Evolutionary conservation across 1,140 invertebrate genomes (phyloP).

Genomic region (Ceratina australensis): DNA sequence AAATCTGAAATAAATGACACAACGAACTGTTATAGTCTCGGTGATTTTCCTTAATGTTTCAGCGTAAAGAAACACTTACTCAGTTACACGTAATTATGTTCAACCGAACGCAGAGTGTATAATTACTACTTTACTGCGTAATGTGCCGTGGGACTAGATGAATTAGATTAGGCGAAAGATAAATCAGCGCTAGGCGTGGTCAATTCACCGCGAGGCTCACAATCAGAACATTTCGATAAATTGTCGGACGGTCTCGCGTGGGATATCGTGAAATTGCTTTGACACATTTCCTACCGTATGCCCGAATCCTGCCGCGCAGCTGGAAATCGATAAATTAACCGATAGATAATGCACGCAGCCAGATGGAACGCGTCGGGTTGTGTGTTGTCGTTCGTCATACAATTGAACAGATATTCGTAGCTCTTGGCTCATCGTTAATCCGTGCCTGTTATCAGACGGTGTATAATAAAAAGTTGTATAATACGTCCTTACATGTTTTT

Average conservation of each 20-base stretch:
- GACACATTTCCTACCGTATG: constrained; percentile 42
- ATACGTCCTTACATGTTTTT: neutral
- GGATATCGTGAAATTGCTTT: constrained; percentile 47
- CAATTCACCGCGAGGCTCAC: constrained; percentile 25
- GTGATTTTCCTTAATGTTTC: too few species aligned
- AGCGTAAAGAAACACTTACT: too few species aligned
- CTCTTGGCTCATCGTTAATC: constrained; percentile 17
- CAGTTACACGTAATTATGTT: too few species aligned
- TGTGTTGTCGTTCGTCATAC: constrained; percentile 23
- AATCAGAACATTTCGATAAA: constrained; percentile 35
- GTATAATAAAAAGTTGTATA: too few species aligned
- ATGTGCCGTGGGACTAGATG: neutral
- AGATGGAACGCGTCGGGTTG: constrained; percentile 2
- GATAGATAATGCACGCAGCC: constrained; percentile 32
- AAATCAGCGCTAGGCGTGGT: constrained; percentile 23
- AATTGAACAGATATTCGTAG: constrained; percentile 10
- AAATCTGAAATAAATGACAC: too few species aligned
- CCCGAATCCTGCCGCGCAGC: constrained; percentile 1
- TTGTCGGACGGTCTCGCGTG: constrained; percentile 30
- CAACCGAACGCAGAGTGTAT: neutral
- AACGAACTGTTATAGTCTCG: too few species aligned
- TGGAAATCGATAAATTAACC: constrained; percentile 43
- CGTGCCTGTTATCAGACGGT: too few species aligned
- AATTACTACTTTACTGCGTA: constrained; percentile 3
- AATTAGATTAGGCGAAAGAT: constrained; percentile 34